These are phyloP conservation scores for Tetragonula carbonaria DNA, from an alignment of 2,888 invertebrate species.

Conservation along the genomic window DNA sequence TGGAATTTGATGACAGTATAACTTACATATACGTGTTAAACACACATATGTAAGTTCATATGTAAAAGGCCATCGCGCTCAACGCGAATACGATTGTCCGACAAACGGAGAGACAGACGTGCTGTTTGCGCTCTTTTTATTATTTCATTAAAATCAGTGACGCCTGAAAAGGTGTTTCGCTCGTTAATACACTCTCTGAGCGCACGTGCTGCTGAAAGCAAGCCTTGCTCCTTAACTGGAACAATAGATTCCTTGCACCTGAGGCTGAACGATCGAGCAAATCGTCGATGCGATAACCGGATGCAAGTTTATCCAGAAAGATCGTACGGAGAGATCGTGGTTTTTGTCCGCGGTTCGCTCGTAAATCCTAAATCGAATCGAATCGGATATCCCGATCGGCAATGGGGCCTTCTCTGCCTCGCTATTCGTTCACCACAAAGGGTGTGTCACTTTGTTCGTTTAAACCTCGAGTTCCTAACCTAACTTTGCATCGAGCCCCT, in stretches of 20 bases:
- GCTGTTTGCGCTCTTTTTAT: conserved; percentile 3
- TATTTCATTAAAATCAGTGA: conserved; percentile 37
- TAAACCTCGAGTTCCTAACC: background rate
- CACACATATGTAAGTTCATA: background rate
- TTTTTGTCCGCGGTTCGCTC: conserved; percentile 34
- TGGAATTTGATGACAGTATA: too few relatives aligned
- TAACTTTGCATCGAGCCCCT: conserved; percentile 26
- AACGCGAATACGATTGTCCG: background rate
- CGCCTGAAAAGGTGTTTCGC: conserved; percentile 20
- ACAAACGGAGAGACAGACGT: background rate
- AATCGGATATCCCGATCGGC: conserved; percentile 54
- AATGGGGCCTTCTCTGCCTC: conserved; percentile 29
- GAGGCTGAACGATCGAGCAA: conserved; percentile 39
- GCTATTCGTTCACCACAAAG: conserved; percentile 14
- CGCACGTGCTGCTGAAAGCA: conserved; percentile 41
- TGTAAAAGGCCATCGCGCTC: background rate
- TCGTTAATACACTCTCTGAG: conserved; percentile 24
- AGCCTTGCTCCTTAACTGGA: conserved; percentile 41
- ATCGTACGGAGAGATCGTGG: conserved; percentile 25
- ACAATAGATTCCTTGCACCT: conserved; percentile 54
- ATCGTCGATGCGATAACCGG: conserved; percentile 37
- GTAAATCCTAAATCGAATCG: conserved; percentile 57
- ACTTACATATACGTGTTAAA: too few relatives aligned
- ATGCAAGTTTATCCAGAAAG: conserved; percentile 45
- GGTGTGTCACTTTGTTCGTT: conserved; percentile 43